Base-by-base conservation (phyloP, 2,888 invertebrate species). In the Emmelina monodactyla region DNA sequence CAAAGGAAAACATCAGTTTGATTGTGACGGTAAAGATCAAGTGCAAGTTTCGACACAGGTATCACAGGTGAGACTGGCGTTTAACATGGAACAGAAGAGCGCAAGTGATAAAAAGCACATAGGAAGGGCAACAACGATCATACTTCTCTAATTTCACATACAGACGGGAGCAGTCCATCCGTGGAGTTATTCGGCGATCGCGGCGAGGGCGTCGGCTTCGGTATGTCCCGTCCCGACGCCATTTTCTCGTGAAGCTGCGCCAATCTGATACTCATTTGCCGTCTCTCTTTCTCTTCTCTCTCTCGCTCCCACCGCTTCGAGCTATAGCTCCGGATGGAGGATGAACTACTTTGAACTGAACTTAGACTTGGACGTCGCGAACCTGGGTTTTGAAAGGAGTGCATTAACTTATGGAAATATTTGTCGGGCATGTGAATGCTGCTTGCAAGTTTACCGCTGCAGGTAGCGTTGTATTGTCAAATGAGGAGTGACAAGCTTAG, bases 361-460 rank as follows among this genome's bases (percentile, higher is more conserved):
- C 88, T 89, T 82, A 92, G 80, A 83, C 92, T 91, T 79, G 92
- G 91, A 82, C 92, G 87, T 83, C 92, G 84, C 62, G 91, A 91
- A 84, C 91, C 92, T 92, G 72, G n/a, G 45, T 47, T 42, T 28
- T 29, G 15, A 42, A 32, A 34, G 22, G 5, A 16, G 7, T 11
- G 25, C 28, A 22, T 35, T 19, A 34, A 29, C 11, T 11, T 13
- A 12, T 37, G 14, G 15, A 14, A 3, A 9, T 30, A 30, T 16
- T 14, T 19, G 14, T 32, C 32, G 2, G 16, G 16, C 22, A n/a
- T n/a, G n/a, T n/a, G n/a, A n/a, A n/a, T n/a, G n/a, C n/a, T n/a
- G n/a, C n/a, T n/a, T n/a, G n/a, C n/a, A n/a, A n/a, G n/a, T n/a
- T n/a, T n/a, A n/a, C n/a, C n/a, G n/a, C n/a, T n/a, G n/a, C n/a